Percentiles rank a stretch among this genome's conserved stretches.
phyloP scores from a whole-genome alignment of 2,888 invertebrate species.

The Chrysotoxum bicinctum region DNA sequence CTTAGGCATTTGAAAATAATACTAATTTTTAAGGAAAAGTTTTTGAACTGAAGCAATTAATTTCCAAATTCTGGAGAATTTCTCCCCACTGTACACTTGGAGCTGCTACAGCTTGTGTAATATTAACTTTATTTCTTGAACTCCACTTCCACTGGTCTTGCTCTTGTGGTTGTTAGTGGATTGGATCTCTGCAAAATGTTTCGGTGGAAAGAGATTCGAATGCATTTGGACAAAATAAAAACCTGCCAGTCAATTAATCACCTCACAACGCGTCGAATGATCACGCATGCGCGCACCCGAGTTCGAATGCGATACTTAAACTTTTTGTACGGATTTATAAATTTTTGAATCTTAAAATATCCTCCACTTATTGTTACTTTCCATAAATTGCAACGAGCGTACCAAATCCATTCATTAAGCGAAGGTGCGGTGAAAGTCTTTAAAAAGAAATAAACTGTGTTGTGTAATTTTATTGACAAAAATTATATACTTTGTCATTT shows the following conservation, averaged over 20 bases:
- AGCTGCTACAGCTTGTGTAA: constrained; percentile 13
- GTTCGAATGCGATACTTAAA: not conserved
- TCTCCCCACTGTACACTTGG: not conserved
- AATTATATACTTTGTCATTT: constrained; percentile 16
- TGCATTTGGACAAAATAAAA: not conserved
- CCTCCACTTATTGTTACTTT: constrained; percentile 54
- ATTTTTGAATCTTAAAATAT: not conserved
- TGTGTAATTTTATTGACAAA: constrained; percentile 32
- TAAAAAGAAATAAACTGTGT: constrained; percentile 22
- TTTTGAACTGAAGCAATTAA: too few species aligned
- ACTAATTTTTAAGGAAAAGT: too few species aligned
- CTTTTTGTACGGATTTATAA: constrained; percentile 14
- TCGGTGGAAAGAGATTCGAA: constrained; percentile 13
- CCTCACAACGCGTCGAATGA: constrained; percentile 18
- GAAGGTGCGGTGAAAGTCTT: constrained; percentile 60
- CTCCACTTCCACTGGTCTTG: not conserved
- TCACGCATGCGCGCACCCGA: constrained; percentile 5
- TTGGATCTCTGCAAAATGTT: constrained; percentile 8
- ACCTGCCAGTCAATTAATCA: constrained; percentile 17
- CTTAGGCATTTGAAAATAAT: too few species aligned
- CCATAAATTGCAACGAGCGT: constrained; percentile 40
- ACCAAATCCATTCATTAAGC: not conserved
- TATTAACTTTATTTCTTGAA: not conserved
- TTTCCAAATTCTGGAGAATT: not conserved
- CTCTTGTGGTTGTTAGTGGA: not conserved